These are phyloP conservation scores for Erannis defoliaria DNA, from an alignment of 2,888 invertebrate species.

Conservation along the genomic window DNA sequence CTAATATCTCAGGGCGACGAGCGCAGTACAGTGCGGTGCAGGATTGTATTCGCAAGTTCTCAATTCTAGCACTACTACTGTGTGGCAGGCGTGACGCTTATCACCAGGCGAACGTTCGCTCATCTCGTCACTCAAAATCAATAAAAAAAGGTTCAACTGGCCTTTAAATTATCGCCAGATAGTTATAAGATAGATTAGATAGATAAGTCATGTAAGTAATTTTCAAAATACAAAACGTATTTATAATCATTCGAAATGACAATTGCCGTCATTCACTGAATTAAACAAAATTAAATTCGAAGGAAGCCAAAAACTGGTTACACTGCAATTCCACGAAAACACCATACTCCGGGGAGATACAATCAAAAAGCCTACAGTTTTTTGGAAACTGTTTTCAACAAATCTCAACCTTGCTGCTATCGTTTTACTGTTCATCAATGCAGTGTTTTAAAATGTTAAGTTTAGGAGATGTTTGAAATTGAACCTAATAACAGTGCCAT, in stretches of 20 bases:
- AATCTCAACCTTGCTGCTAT: conserved; percentile 25
- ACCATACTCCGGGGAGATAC: conserved; percentile 31
- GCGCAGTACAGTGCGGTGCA: too few relatives aligned
- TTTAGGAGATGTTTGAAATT: background rate
- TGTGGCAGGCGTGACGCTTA: too few relatives aligned
- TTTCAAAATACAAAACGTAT: conserved; percentile 16
- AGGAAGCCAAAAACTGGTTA: conserved; percentile 40
- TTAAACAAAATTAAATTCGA: conserved; percentile 24
- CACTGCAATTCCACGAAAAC: conserved; percentile 35
- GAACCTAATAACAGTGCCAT: background rate
- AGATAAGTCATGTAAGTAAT: background rate
- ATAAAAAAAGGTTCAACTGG: too few relatives aligned
- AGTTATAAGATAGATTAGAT: too few relatives aligned
- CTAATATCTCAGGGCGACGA: too few relatives aligned
- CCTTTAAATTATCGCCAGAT: too few relatives aligned
- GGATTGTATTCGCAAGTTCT: too few relatives aligned
- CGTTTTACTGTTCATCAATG: background rate
- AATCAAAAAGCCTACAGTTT: conserved; percentile 30
- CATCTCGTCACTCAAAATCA: too few relatives aligned
- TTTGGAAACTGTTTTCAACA: background rate
- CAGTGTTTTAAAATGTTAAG: background rate
- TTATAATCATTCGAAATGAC: conserved; percentile 32
- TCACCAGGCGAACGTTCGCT: too few relatives aligned
- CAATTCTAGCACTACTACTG: too few relatives aligned
- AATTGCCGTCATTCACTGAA: conserved; percentile 27